Evolutionary conservation across 2,113 vertebrate genomes (phyloP).

Genomic region (Ondatra zibethicus): DNA sequence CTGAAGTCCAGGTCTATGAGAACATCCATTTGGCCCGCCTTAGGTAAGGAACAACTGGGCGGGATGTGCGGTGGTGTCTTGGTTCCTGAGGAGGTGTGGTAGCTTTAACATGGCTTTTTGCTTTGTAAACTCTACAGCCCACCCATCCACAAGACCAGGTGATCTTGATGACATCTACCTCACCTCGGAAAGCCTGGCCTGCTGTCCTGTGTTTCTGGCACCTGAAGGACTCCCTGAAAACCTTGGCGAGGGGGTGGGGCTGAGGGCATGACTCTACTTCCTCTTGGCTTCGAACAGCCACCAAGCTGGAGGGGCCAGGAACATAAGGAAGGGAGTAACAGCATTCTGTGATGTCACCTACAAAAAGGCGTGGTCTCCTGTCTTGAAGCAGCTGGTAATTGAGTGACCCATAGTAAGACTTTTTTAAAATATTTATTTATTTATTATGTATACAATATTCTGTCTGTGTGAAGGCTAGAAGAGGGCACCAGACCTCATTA

Average conservation of each 20-base stretch:
- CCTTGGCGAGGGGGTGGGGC: not conserved
- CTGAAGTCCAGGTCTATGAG: slow-evolving; percentile 79
- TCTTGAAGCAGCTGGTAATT: not conserved
- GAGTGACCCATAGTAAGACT: not conserved
- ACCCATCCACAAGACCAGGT: slow-evolving; percentile 67
- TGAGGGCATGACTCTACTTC: not conserved
- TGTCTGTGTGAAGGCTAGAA: too few species aligned
- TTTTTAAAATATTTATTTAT: too few species aligned
- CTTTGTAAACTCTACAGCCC: slow-evolving; percentile 66
- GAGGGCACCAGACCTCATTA: too few species aligned
- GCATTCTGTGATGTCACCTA: not conserved
- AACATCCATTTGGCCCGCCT: slow-evolving; percentile 72
- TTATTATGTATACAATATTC: too few species aligned
- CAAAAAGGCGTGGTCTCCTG: slow-evolving; percentile 59
- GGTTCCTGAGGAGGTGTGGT: not conserved
- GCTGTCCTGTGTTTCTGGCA: not conserved
- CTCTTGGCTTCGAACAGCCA: not conserved
- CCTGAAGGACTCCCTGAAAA: not conserved
- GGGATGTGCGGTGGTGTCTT: not conserved
- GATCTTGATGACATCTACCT: slow-evolving; percentile 9
- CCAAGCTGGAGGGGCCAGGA: not conserved
- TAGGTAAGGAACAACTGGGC: slow-evolving; percentile 57
- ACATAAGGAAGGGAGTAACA: not conserved
- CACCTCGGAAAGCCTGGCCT: slow-evolving; percentile 13
- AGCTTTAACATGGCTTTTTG: not conserved